Evolutionary conservation across 2,888 invertebrate genomes (phyloP).

Genomic region (Sepioteuthis lessoniana): DNA sequence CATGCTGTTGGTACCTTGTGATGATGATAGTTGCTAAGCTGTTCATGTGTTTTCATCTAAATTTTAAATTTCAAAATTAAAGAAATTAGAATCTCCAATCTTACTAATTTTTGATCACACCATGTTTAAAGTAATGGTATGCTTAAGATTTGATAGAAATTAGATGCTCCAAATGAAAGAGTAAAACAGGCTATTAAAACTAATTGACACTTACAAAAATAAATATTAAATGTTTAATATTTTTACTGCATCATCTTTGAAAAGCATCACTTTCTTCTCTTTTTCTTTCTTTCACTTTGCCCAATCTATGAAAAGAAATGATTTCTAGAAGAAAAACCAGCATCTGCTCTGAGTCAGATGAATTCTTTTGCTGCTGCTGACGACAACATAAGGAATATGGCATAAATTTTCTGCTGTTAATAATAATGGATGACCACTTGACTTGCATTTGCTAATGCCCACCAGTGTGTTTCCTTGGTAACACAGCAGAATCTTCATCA

Average conservation of each 20-base stretch:
- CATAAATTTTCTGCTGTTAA: neutral
- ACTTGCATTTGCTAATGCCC: constrained; percentile 15
- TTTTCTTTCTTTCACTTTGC: neutral
- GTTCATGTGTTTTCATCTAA: no score
- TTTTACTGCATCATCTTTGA: no score
- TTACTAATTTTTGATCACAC: no score
- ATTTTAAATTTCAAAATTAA: no score
- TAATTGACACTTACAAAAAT: neutral
- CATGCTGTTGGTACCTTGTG: no score
- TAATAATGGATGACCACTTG: neutral
- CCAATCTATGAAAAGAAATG: neutral
- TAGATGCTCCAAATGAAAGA: no score
- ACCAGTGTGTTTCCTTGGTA: neutral
- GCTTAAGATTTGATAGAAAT: no score
- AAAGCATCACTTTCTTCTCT: neutral
- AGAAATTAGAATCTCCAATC: no score
- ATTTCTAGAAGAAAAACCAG: neutral
- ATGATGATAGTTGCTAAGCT: no score
- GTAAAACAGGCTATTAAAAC: neutral
- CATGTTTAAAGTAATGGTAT: no score
- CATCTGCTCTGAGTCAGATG: neutral
- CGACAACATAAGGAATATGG: neutral
- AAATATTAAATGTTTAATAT: neutral
- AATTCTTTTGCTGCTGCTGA: neutral
- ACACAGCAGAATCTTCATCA: constrained; percentile 1